Percentiles rank a stretch among this genome's conserved stretches.
Evolutionary conservation across 2,888 invertebrate genomes (phyloP).

Genomic region (Machimus rusticus): DNA sequence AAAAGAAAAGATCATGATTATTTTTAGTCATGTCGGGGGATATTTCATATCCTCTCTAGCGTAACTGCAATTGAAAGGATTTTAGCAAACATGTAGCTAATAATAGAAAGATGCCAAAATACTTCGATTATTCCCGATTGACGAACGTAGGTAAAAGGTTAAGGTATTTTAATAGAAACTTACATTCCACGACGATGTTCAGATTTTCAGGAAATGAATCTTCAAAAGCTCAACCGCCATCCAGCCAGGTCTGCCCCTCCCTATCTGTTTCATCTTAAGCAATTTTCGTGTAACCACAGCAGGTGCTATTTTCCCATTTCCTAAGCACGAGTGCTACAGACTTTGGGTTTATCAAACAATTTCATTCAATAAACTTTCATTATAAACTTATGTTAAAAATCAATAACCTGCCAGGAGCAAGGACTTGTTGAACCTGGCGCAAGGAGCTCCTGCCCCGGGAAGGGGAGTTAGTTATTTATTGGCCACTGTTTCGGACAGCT

Average conservation of each 20-base stretch:
- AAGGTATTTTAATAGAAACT: background rate
- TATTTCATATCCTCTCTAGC: background rate
- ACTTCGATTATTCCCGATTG: background rate
- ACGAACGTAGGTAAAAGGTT: background rate
- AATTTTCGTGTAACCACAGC: conserved; percentile 24
- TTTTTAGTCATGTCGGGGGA: background rate
- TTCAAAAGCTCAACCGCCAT: background rate
- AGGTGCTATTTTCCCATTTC: conserved; percentile 18
- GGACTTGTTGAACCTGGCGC: conserved; percentile 23
- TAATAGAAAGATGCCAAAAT: background rate
- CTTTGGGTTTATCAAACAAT: conserved; percentile 31
- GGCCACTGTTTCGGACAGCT: conserved; percentile 31
- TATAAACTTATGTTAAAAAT: conserved; percentile 39
- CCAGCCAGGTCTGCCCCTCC: background rate
- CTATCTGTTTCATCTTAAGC: background rate
- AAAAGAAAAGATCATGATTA: background rate
- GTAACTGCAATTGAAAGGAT: background rate
- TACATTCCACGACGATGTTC: background rate
- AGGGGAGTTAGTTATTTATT: conserved; percentile 30
- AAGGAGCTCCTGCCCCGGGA: background rate
- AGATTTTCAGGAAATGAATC: background rate
- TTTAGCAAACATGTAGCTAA: background rate
- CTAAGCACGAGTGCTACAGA: background rate
- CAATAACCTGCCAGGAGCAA: conserved; percentile 27
- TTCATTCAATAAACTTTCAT: conserved; percentile 35